Evolutionary conservation across 2,797 vertebrate species (phyloP).

Genomic region (Dromococcyx pavoninus): DNA sequence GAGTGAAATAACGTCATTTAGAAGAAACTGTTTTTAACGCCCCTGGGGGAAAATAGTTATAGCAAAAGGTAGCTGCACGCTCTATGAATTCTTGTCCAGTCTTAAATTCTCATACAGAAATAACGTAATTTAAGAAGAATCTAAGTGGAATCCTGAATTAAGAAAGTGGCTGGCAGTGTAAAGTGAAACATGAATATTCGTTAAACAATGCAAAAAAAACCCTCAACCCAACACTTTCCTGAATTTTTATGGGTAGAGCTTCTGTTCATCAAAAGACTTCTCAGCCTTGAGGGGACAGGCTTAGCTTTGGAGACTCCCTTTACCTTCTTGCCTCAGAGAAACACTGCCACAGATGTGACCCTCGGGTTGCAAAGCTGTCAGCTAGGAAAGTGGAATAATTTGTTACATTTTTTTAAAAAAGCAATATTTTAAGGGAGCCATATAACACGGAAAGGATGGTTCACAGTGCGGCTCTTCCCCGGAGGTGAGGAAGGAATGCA

Average conservation of each 20-base stretch:
- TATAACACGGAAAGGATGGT: neutral
- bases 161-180: neutral
- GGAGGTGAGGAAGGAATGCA: neutral
- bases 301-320: neutral
- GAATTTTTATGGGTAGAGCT: neutral
- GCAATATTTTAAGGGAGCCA: neutral
- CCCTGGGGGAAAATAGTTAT: neutral
- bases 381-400: neutral
- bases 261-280: neutral
- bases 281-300: neutral
- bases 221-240: neutral
- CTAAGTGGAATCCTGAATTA: neutral
- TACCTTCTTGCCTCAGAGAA: neutral
- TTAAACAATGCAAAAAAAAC: neutral
- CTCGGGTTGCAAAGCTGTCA: neutral
- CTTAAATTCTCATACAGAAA: neutral
- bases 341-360: neutral
- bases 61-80: neutral
- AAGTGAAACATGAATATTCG: neutral
- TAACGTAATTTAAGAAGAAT: neutral
- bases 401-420: neutral
- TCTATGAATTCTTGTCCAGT: neutral
- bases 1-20: neutral
- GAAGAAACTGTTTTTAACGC: neutral
- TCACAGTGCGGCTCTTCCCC: neutral